Evolutionary conservation across 2,888 invertebrate genomes (phyloP).

Genomic region (Sphecodes monilicornis): DNA sequence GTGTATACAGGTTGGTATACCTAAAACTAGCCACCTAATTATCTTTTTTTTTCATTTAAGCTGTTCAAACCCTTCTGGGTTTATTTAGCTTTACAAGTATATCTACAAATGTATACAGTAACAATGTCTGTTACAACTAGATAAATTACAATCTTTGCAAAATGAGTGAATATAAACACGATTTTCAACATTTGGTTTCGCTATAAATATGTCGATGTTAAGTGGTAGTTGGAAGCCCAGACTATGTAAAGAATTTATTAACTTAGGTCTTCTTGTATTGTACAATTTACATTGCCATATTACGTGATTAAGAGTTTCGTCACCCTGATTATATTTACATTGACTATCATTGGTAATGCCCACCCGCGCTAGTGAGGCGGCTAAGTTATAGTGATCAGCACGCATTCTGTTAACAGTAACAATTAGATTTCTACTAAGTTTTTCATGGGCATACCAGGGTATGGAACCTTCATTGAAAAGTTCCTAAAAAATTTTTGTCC

Average conservation of each 20-base stretch:
- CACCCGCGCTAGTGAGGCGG: background rate
- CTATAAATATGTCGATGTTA: too few relatives aligned
- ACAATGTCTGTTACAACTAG: background rate
- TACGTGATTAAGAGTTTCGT: too few relatives aligned
- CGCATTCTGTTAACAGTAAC: background rate
- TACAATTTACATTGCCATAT: constrained; percentile 6
- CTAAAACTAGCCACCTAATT: too few relatives aligned
- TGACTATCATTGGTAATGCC: background rate
- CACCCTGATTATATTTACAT: too few relatives aligned
- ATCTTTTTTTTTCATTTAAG: too few relatives aligned
- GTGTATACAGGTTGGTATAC: too few relatives aligned
- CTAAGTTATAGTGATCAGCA: background rate
- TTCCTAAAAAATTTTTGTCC: background rate
- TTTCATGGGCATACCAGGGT: background rate
- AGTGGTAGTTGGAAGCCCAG: too few relatives aligned
- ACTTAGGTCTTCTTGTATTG: background rate
- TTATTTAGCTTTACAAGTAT: background rate
- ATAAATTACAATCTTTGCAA: constrained; percentile 1
- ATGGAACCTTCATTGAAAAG: background rate
- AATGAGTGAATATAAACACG: background rate
- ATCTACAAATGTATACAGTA: too few relatives aligned
- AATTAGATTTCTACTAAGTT: background rate
- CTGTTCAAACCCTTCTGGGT: too few relatives aligned
- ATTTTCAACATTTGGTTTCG: background rate
- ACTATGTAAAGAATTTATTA: background rate